A percentile compares a stretch with the other conserved stretches of the same genome.
phyloP scores from a whole-genome alignment of 2,113 vertebrate genomes.

The Tauraco erythrolophus region DNA sequence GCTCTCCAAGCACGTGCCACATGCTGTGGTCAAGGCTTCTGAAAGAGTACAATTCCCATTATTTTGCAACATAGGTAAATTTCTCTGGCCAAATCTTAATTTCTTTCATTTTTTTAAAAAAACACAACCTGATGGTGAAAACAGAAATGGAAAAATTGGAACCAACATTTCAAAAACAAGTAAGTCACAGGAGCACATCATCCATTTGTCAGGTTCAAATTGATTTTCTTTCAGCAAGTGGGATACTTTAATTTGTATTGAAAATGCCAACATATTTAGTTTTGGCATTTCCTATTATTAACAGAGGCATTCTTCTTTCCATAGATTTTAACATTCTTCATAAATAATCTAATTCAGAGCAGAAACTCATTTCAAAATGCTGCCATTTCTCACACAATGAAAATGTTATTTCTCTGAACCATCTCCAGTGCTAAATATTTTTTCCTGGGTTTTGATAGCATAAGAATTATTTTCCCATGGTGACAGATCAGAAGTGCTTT shows the following conservation, averaged over 20 bases:
- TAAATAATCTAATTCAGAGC: neutral
- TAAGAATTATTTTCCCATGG: neutral
- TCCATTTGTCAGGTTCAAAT: neutral
- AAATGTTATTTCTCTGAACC: neutral
- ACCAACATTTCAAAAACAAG: neutral
- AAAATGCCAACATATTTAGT: neutral
- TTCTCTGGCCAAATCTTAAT: neutral
- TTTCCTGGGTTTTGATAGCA: neutral
- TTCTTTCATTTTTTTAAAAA: neutral
- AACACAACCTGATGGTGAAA: neutral
- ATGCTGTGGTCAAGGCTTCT: neutral
- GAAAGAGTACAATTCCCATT: neutral
- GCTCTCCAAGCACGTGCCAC: neutral
- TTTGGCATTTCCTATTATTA: neutral
- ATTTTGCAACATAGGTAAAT: neutral
- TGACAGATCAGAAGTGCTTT: neutral
- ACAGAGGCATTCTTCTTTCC: neutral
- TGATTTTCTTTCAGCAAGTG: conserved; percentile 4
- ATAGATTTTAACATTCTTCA: neutral
- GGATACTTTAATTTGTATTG: neutral
- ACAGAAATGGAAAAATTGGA: neutral
- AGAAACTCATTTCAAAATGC: neutral
- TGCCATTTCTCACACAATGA: neutral
- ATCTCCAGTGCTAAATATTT: neutral
- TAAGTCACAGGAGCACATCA: neutral